Percentiles rank a stretch among this genome's conserved stretches.
These are phyloP conservation scores for Heterohyrax brucei DNA, from an alignment of 2,797 vertebrate genomes.

Conservation along the genomic window DNA sequence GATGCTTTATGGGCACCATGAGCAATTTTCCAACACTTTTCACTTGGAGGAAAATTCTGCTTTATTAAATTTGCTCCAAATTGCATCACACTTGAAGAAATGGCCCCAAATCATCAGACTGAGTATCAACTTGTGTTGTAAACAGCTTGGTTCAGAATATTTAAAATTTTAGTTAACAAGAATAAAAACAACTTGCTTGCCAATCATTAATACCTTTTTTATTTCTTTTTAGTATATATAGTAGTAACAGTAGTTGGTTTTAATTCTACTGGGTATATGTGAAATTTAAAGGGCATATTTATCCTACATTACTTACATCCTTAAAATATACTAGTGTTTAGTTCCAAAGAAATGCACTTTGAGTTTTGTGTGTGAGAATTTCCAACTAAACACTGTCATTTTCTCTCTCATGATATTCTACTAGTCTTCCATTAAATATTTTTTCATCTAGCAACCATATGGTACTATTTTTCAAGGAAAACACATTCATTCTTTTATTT, in stretches of 20 bases:
- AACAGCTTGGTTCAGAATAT: neutral
- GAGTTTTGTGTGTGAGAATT: neutral
- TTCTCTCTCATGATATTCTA: neutral
- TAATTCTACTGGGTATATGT: neutral
- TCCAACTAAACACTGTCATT: neutral
- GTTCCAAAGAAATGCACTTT: neutral
- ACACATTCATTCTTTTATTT: neutral
- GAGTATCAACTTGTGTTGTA: neutral
- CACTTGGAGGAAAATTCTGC: constrained; percentile 59
- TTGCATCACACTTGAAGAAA: constrained; percentile 15
- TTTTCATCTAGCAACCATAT: neutral
- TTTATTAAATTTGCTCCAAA: constrained; percentile 77
- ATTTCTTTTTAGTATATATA: no score
- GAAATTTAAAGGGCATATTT: neutral
- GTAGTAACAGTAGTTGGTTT: no score
- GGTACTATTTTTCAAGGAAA: neutral
- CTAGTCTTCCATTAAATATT: neutral
- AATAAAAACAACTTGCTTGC: neutral
- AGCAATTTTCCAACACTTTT: constrained; percentile 68
- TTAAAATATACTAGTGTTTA: neutral
- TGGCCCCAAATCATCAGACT: neutral
- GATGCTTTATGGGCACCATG: constrained; percentile 47
- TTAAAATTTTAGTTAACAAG: constrained; percentile 65
- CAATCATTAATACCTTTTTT: neutral
- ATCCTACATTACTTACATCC: neutral